A percentile compares a stretch with the other conserved stretches of the same genome.
phyloP scores from a whole-genome alignment of 2,888 invertebrate species.

The Platypus cylindrus region DNA sequence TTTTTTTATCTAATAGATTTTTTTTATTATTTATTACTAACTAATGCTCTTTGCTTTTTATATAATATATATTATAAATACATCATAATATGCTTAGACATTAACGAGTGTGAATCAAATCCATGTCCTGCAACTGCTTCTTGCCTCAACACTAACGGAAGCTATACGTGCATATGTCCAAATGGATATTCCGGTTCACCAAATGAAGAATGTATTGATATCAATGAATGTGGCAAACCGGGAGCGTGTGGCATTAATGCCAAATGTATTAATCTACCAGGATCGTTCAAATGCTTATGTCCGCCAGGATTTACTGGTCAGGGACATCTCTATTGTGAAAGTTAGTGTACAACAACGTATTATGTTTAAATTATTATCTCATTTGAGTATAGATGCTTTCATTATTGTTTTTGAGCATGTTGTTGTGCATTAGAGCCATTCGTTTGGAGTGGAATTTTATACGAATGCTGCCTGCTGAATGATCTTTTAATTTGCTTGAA shows the following conservation, averaged over 20 bases:
- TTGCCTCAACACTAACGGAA: slow-evolving; percentile 65
- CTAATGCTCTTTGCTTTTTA: no score
- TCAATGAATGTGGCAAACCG: slow-evolving; percentile 56
- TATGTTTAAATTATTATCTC: no score
- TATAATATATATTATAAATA: no score
- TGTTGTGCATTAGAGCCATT: no score
- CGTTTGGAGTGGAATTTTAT: no score
- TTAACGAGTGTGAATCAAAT: slow-evolving; percentile 57
- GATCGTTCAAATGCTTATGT: slow-evolving; percentile 65
- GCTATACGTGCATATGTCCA: slow-evolving; percentile 61
- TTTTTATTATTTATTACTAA: no score
- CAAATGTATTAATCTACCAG: slow-evolving; percentile 69
- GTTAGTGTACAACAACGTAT: slow-evolving; percentile 49
- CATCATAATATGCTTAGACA: slow-evolving; percentile 51
- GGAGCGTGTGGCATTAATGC: slow-evolving; percentile 63
- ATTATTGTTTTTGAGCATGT: no score
- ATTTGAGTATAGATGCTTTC: no score
- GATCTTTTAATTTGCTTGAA: no score
- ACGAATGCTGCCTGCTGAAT: no score
- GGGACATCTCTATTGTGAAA: slow-evolving; percentile 63
- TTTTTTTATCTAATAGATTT: no score
- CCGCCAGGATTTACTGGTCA: slow-evolving; percentile 64
- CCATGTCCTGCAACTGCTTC: slow-evolving; percentile 59
- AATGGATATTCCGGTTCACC: slow-evolving; percentile 50
- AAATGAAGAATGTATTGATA: slow-evolving; percentile 52